Base-by-base conservation (phyloP, 2,888 invertebrate species). In the Scaptomyza caliginosa region DNA sequence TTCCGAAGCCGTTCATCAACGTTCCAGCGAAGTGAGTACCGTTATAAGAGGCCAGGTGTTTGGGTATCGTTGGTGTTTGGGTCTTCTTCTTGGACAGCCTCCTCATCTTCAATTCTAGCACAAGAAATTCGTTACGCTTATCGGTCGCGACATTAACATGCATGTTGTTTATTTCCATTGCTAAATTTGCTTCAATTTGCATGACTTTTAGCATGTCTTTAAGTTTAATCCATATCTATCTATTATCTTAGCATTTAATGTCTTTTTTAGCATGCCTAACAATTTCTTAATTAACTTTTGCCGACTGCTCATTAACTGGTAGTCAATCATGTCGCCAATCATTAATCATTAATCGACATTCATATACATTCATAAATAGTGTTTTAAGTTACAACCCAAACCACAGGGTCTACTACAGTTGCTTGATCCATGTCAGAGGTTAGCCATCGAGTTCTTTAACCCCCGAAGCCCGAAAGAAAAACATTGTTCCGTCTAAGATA, bases 11-110 rank as follows among this genome's bases (percentile, higher is more conserved):
- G 49, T 38, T 30, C 34, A 16, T 17, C 73, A 38, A n/a, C 88
- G 84, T 57, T 74, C 78, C 51, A 88, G 86, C 74, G 89, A 90
- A 71, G 90, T 90, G 86, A 90, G 90, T 90, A 89, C 68, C 67
- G 75, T 62, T 75, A 69, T 62, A n/a, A 58, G 26, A 38, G 50
- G 24, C 43, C 55, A 51, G 73, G 56, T 67, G 54, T 42, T 28
- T 26, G 17, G 19, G 1, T 17, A 8, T 19, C 11, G 4, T 11
- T 17, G 10, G 28, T 43, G 3, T 10, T 19, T 39, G n/a, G n/a
- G n/a, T n/a, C n/a, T n/a, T n/a, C n/a, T n/a, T n/a, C n/a, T n/a
- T n/a, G 38, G 19, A 11, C 24, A 24, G 0, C 16, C 5, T 23
- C 13, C 5, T 24, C 54, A 56, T 23, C 34, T 13, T 4, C 16